Base-by-base conservation (phyloP, 1,140 invertebrate genomes). In the Pemphigus obesinymphae region DNA sequence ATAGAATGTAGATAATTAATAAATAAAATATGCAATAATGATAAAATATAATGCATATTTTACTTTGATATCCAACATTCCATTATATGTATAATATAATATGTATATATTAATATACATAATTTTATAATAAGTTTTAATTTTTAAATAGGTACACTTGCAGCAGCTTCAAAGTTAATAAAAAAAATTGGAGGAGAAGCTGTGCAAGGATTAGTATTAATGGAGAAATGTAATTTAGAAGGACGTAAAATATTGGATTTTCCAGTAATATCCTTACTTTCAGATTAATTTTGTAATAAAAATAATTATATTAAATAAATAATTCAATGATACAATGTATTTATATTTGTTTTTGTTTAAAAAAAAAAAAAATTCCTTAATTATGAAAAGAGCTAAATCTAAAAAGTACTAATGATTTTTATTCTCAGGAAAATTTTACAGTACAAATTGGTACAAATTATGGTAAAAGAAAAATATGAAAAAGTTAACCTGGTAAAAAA, bases 221-320 rank as follows among this genome's bases (percentile, higher is more conserved):
- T 98, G 82, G 96, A 98, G 88, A 86, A 97, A 3, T 85, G 82
- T 5, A 90, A 89, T 63, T 87, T 97, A 13, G 90, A 93, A 26
- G 96, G 95, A 34, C 88, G 92, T 58, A 87, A 91, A 3, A 92
- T 92, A 85, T 86, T 94, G 68, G 83, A 87, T 11, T 87, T 88
- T 68, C 90, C 92, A 29, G 87, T 94, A 66, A 89, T 92, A 89
- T 92, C 93, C 43, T 87, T 95, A n/a, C 86, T 95, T 68, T 87
- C 92, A 84, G 93, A 82, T 10, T 83, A 72, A 61, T 43, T 40
- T 17, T 48, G 11, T 20, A n/a, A 40, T 43, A 5, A 15, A 40
- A 43, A 70, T 8, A 70, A 70, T 26, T 1, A 7, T 29, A 45
- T 26, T 31, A 7, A 20, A 20, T 63, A 34, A 63, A 55, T 55